Percentiles rank a stretch among this genome's conserved stretches.
Evolutionary conservation across 2,888 invertebrate genomes (phyloP).

Genomic region (Agonopterix alstromeriana): DNA sequence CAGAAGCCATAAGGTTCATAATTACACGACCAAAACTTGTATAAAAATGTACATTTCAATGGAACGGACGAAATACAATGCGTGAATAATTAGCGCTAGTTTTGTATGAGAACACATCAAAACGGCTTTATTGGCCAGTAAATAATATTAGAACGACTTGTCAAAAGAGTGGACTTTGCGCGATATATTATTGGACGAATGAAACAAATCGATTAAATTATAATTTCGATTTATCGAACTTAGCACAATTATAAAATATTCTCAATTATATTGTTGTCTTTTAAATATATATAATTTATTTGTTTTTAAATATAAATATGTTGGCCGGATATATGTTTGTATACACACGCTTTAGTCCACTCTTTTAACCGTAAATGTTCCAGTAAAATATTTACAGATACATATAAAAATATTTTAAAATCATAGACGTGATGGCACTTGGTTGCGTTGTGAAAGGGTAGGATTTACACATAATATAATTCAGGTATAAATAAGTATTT

Average conservation of each 20-base stretch:
- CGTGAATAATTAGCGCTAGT: conserved; percentile 38
- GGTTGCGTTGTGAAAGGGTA: conserved; percentile 60
- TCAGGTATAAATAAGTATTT: conserved; percentile 25
- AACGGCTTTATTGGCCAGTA: conserved; percentile 8
- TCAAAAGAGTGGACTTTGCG: conserved; percentile 48
- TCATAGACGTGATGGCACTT: conserved; percentile 70
- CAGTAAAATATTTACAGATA: conserved; percentile 60
- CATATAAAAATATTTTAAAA: conserved; percentile 66
- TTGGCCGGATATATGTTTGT: conserved; percentile 58
- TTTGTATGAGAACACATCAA: conserved; percentile 38
- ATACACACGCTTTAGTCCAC: conserved; percentile 39
- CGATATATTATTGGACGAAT: conserved; percentile 40
- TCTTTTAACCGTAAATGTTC: conserved; percentile 49
- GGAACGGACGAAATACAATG: conserved; percentile 61
- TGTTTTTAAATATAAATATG: conserved; percentile 14
- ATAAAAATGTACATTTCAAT: conserved; percentile 36
- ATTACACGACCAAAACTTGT: background rate
- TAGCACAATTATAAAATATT: conserved; percentile 28
- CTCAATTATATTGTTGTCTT: conserved; percentile 30
- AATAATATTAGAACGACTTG: conserved; percentile 4
- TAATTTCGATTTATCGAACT: conserved; percentile 24
- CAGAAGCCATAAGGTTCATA: background rate
- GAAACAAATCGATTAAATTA: conserved; percentile 35
- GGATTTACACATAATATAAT: conserved; percentile 33
- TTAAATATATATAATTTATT: conserved; percentile 16